Evolutionary conservation across 2,888 invertebrate species (phyloP), one percentile per base, ranked within the genome.

Genomic region (Belgica antarctica): DNA sequence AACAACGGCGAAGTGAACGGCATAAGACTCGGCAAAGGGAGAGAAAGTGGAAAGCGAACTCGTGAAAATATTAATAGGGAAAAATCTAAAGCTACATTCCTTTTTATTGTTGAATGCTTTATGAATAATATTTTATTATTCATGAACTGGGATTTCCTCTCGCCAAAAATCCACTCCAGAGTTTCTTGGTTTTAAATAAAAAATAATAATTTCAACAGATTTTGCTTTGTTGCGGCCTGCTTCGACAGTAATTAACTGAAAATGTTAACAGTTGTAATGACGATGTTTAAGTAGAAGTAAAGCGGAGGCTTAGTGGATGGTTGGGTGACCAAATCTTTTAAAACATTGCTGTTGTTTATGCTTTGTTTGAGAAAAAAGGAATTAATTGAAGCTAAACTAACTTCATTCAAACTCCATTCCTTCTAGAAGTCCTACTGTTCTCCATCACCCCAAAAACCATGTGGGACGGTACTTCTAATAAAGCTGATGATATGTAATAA

Each of bases 21-120:
- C 19, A 63, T 19, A 46, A 7, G 17, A 7, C n/a, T 12, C 7
- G 7, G 19, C 24, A 12, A 25, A 28, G 19, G 28, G 19, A 34
- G 5, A 31, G 62, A 12, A 17, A 31, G 28, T n/a, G 25, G 24
- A 59, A 19, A 59, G 22, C 47, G 17, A 47, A 12, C 12, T 31
- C 34, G 34, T 36, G 65, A 28, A 46, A 65, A 46, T 65, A 65
- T 46, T 65, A 65, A 65, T 46, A 65, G 65, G 41, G n/a, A n/a
- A 69, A 69, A 69, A 69, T 69, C 68, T 24, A 28, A 52, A 69
- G 46, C 47, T 31, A 69, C 41, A 69, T 69, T 70, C 70, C 62
- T 70, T 70, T 70, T 70, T 69, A 69, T 69, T 69, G 69, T 59
- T 69, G 69, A 69, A 69, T 69, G 69, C 59, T 69, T 70, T 70